Conservation (phyloP, 1,140 invertebrate genomes). For the Chlorops oryzae region DNA sequence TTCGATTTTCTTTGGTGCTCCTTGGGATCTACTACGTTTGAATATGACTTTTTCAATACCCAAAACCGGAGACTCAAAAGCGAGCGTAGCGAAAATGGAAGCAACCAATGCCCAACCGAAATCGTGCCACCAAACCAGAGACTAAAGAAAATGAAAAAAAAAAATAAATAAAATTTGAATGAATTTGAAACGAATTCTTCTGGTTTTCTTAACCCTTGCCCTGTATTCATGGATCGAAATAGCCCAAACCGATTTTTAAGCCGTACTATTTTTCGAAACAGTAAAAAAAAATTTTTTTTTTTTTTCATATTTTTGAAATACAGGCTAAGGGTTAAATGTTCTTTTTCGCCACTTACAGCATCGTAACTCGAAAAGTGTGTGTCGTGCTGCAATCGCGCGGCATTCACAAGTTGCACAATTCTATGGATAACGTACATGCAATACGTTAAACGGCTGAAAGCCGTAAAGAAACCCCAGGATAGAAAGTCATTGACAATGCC, state of each 20-base stretch:
- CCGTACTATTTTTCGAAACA: too few relatives aligned
- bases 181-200: too few relatives aligned
- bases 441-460: constrained; percentile 62
- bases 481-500: constrained; percentile 57
- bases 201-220: too few relatives aligned
- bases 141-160: constrained; percentile 15
- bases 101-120: constrained; percentile 34
- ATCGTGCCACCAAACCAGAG: constrained; percentile 44
- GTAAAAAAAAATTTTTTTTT: too few relatives aligned
- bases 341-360: constrained; percentile 7
- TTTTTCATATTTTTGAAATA: too few relatives aligned
- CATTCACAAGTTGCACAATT: constrained; percentile 41
- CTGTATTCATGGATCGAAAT: too few relatives aligned
- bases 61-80: constrained; percentile 41
- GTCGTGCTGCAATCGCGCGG: constrained; percentile 14
- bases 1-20: constrained; percentile 28
- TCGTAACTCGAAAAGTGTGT: constrained; percentile 17
- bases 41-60: constrained; percentile 45
- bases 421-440: constrained; percentile 64
- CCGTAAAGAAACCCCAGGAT: constrained; percentile 58
- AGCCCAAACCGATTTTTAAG: too few relatives aligned
- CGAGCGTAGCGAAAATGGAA: constrained; percentile 39
- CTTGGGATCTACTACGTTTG: constrained; percentile 20
- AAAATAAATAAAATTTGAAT: too few relatives aligned
- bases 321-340: too few relatives aligned